Conservation (phyloP, 2,113 vertebrate genomes). For the Cyanoderma ruficeps region DNA sequence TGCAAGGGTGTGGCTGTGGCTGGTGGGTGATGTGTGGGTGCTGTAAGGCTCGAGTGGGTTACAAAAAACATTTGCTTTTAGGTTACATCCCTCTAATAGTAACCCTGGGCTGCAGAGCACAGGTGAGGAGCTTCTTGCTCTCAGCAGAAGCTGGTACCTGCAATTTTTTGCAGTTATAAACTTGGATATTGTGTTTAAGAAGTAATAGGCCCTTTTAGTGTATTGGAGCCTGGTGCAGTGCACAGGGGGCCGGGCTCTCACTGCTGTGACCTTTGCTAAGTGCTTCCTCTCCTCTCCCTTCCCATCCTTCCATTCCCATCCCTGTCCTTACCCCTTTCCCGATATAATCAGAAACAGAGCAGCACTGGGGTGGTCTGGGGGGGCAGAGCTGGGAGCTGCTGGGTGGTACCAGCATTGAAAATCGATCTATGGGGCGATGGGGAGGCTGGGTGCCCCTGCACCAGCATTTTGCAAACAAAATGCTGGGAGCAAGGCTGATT, state of each 20-base stretch:
- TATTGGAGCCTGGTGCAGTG: background rate
- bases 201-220: background rate
- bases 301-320: background rate
- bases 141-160: background rate
- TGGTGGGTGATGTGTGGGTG: background rate
- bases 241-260: background rate
- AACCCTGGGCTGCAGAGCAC: background rate
- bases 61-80: background rate
- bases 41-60: background rate
- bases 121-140: background rate
- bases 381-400: background rate
- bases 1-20: background rate
- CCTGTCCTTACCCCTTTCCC: background rate
- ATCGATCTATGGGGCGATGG: fast-evolving
- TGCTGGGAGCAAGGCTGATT: background rate
- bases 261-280: background rate
- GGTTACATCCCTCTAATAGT: background rate
- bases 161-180: background rate
- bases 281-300: background rate
- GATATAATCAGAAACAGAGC: background rate
- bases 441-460: background rate
- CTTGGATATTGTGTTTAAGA: background rate
- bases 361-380: fast-evolving
- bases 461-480: background rate
- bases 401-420: background rate